phyloP scores from a whole-genome alignment of 2,797 vertebrate species.

The Lacerta bilineata region DNA sequence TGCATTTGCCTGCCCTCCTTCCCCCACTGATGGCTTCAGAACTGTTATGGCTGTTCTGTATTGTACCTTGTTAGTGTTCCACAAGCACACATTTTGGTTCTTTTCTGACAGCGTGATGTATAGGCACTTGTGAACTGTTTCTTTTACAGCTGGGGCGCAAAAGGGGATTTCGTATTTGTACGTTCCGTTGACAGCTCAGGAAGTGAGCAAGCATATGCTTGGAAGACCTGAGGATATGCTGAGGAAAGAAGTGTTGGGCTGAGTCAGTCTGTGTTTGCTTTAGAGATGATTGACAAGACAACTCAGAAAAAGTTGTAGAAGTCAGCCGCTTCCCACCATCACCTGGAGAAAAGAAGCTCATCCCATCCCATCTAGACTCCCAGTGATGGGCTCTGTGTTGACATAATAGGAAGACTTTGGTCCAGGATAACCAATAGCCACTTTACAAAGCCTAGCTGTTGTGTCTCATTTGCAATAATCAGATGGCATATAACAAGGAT shows the following conservation, averaged over 20 bases:
- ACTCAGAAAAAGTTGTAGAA: background rate
- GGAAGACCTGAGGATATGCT: background rate
- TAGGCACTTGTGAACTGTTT: background rate
- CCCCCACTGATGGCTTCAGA: constrained; percentile 20
- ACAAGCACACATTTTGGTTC: constrained; percentile 21
- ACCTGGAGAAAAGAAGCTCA: background rate
- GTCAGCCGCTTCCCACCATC: too few relatives aligned
- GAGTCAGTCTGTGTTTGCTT: background rate
- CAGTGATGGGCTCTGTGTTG: background rate
- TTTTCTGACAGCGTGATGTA: background rate
- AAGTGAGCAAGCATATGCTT: background rate
- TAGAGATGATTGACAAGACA: background rate
- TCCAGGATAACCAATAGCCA: background rate
- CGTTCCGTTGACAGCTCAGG: constrained; percentile 19
- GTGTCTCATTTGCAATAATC: background rate
- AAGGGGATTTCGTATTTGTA: constrained; percentile 22
- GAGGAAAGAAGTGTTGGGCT: background rate
- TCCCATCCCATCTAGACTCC: background rate
- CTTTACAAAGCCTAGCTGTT: background rate
- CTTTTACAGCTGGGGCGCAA: background rate
- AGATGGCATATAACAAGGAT: background rate
- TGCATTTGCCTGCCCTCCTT: background rate
- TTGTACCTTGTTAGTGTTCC: constrained; percentile 53
- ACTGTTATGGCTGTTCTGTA: constrained; percentile 57
- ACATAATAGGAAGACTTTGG: background rate